phyloP scores from a whole-genome alignment of 2,797 vertebrate genomes.

The Neosilurus mollespiculum region DNA sequence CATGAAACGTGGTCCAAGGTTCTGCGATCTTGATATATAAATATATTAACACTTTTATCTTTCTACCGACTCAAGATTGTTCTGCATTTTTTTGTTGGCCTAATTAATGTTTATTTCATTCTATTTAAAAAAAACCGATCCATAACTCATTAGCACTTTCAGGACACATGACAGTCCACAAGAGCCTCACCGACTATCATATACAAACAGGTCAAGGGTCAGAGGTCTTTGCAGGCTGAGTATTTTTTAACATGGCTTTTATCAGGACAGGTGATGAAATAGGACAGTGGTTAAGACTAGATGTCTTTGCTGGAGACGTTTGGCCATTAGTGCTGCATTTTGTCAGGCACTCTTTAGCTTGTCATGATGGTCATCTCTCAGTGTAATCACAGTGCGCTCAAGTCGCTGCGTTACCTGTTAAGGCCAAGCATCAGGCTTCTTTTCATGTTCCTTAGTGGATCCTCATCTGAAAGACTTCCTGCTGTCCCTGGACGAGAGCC shows the following conservation, averaged over 20 bases:
- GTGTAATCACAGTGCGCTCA: not conserved
- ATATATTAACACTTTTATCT: too few relatives aligned
- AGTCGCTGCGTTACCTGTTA: conserved; percentile 22
- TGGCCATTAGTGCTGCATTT: not conserved
- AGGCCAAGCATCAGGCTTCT: conserved; percentile 22
- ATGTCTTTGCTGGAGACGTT: not conserved
- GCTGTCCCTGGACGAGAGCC: conserved; percentile 37
- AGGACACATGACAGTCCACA: not conserved
- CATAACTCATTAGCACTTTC: not conserved
- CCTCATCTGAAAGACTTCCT: conserved; percentile 13
- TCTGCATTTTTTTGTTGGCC: too few relatives aligned
- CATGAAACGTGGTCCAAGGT: too few relatives aligned
- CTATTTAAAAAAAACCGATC: not conserved
- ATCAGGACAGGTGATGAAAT: not conserved
- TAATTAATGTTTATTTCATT: not conserved
- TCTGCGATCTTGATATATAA: too few relatives aligned
- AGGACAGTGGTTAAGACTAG: not conserved
- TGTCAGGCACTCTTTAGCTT: not conserved
- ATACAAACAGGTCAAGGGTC: not conserved
- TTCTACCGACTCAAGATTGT: too few relatives aligned
- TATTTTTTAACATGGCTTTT: not conserved
- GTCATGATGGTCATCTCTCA: conserved; percentile 1
- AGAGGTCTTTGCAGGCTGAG: not conserved
- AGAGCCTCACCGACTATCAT: not conserved
- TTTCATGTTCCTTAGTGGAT: conserved; percentile 23